Evolutionary conservation across 2,797 vertebrate species (phyloP).

Genomic region (Danio choprae): DNA sequence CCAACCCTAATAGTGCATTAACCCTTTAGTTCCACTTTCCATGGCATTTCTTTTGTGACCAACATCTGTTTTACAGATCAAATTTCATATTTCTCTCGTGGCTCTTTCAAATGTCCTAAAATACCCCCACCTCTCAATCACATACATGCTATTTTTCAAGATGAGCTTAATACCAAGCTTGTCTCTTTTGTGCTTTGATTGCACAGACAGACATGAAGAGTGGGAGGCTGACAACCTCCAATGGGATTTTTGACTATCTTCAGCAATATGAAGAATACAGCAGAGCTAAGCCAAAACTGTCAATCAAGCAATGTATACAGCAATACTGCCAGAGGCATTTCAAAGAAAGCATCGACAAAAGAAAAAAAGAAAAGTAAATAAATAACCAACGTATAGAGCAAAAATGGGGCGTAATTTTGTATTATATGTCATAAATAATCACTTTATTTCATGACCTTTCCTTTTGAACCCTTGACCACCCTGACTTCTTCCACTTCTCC

Average conservation of each 20-base stretch:
- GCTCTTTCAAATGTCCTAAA: slow-evolving; percentile 29
- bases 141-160: slow-evolving; percentile 63
- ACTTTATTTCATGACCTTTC: neutral
- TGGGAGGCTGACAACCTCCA: slow-evolving; percentile 36
- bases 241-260: slow-evolving; percentile 30
- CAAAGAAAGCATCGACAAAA: neutral
- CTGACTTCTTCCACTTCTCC: slow-evolving; percentile 41
- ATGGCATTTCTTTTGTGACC: too few relatives aligned
- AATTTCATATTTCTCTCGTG: neutral
- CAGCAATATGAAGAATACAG: neutral
- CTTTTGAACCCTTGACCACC: neutral
- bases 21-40: too few relatives aligned
- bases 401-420: neutral
- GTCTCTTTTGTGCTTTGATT: slow-evolving; percentile 43
- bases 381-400: neutral
- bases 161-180: slow-evolving; percentile 58
- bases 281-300: slow-evolving; percentile 27
- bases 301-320: slow-evolving; percentile 30
- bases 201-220: slow-evolving; percentile 6
- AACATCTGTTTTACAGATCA: too few relatives aligned
- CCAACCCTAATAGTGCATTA: too few relatives aligned
- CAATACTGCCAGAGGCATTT: slow-evolving; percentile 13
- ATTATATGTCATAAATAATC: neutral
- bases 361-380: too few relatives aligned
- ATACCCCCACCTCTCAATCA: slow-evolving; percentile 31